phyloP scores from a whole-genome alignment of 2,113 vertebrate species.

The Phodopus roborovskii region DNA sequence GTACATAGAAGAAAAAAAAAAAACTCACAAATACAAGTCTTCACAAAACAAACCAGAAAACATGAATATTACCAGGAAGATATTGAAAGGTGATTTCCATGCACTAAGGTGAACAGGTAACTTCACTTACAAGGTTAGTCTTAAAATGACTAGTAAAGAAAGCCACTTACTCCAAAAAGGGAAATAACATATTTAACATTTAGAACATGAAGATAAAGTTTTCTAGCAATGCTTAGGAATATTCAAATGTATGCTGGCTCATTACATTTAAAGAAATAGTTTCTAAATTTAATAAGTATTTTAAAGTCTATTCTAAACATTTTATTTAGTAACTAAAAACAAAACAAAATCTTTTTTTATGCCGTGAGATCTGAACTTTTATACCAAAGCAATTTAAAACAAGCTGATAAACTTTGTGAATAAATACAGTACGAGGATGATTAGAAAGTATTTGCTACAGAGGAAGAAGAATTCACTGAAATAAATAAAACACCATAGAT shows the following conservation, averaged over 20 bases:
- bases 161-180: not conserved
- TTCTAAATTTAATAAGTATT: not conserved
- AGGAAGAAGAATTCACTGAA: not conserved
- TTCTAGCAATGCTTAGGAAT: not conserved
- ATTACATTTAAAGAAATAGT: not conserved
- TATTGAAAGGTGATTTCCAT: not conserved
- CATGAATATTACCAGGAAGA: not conserved
- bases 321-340: not conserved
- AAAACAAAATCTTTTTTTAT: not conserved
- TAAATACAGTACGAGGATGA: not conserved
- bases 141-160: not conserved
- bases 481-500: not conserved
- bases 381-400: not conserved
- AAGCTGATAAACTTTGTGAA: not conserved
- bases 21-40: not conserved
- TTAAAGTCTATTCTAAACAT: not conserved
- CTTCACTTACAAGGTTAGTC: not conserved
- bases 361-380: not conserved
- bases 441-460: not conserved
- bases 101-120: not conserved
- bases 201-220: not conserved
- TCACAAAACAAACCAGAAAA: not conserved
- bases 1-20: not conserved
- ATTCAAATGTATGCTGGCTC: not conserved
- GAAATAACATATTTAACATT: not conserved